Evolutionary conservation across 2,113 vertebrate species (phyloP).

Genomic region (Stictonetta naevosa): DNA sequence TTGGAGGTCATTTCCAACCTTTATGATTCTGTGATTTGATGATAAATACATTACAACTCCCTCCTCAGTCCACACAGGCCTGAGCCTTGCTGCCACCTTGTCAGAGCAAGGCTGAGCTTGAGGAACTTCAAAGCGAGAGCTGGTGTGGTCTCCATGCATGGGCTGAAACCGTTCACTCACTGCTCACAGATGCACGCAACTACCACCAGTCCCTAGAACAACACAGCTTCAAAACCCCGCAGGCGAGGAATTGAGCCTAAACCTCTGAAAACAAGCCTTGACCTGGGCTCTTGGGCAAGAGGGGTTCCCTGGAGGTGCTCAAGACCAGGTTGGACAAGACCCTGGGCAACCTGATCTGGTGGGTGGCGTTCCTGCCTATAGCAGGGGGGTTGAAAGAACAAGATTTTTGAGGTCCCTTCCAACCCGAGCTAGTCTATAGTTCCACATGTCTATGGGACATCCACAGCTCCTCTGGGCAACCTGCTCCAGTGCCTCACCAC

Average conservation of each 20-base stretch:
- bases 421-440: too few species aligned
- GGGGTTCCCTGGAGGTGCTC: too few species aligned
- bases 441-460: not conserved
- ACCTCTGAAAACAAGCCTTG: accelerated
- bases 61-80: accelerated
- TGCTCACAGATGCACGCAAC: accelerated
- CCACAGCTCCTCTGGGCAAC: not conserved
- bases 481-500: not conserved
- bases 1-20: too few species aligned
- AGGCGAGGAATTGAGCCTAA: not conserved
- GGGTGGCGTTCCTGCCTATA: too few species aligned
- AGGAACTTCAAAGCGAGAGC: too few species aligned
- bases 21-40: too few species aligned
- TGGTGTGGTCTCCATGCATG: accelerated
- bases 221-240: too few species aligned
- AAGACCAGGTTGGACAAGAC: too few species aligned
- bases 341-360: too few species aligned
- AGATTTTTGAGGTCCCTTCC: too few species aligned
- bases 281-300: accelerated
- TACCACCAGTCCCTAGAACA: accelerated
- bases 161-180: accelerated
- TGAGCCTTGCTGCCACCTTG: accelerated
- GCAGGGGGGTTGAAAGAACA: too few species aligned
- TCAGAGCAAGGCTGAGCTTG: accelerated
- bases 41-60: not conserved